Evolutionary conservation across 2,888 invertebrate species (phyloP).

Genomic region (Nemapogon koenigi): DNA sequence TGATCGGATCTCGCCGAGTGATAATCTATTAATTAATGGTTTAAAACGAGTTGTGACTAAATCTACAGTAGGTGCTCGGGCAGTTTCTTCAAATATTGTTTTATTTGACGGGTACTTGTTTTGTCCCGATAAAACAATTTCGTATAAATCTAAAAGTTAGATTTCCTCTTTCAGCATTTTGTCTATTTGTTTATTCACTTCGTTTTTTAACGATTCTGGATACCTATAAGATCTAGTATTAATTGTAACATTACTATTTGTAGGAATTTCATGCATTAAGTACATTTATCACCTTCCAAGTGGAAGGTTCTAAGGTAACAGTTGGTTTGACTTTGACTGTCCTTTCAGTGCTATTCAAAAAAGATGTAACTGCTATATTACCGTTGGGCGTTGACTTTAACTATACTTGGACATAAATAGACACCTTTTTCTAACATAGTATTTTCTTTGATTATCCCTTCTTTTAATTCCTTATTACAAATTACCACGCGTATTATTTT

Average conservation of each 20-base stretch:
- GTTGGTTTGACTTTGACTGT: conserved; percentile 5
- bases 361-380: conserved; percentile 4
- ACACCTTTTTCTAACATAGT: conserved; percentile 6
- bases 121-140: too few relatives aligned
- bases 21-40: too few relatives aligned
- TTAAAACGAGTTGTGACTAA: too few relatives aligned
- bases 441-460: conserved; percentile 10
- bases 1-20: too few relatives aligned
- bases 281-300: conserved; percentile 3
- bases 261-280: conserved; percentile 16
- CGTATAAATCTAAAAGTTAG: too few relatives aligned
- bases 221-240: conserved; percentile 17
- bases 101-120: too few relatives aligned
- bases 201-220: conserved; percentile 15
- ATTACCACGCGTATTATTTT: conserved; percentile 1
- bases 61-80: too few relatives aligned
- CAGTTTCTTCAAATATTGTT: too few relatives aligned
- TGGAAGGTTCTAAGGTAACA: conserved; percentile 6
- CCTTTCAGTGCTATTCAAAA: conserved; percentile 10
- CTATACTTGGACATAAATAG: conserved; percentile 10
- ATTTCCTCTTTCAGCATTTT: conserved; percentile 15
- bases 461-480: conserved; percentile 6
- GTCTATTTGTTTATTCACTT: conserved; percentile 8
- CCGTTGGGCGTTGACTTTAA: conserved; percentile 4
- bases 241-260: conserved; percentile 14